phyloP scores from a whole-genome alignment of 2,113 vertebrate species.

The Hippocampus guttulatus region DNA sequence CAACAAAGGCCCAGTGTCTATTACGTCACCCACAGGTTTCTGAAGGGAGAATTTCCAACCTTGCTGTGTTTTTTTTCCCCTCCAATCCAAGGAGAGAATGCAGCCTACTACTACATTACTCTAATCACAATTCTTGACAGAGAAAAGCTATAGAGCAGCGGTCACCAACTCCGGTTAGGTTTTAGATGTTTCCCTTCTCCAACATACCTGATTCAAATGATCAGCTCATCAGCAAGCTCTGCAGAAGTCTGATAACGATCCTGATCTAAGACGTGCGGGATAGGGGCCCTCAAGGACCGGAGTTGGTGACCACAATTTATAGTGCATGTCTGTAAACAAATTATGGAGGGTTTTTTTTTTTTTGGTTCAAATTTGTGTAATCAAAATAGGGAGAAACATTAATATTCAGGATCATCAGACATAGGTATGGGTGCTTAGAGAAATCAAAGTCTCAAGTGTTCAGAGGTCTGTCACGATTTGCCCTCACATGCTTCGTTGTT shows the following conservation, averaged over 20 bases:
- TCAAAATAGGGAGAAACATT: background rate
- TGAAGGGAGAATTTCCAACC: conserved; percentile 22
- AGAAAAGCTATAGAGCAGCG: conserved; percentile 1
- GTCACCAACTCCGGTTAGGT: too few relatives aligned
- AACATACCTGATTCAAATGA: too few relatives aligned
- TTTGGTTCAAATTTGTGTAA: background rate
- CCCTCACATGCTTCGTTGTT: too few relatives aligned
- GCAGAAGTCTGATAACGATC: too few relatives aligned
- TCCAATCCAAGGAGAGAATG: conserved; percentile 1
- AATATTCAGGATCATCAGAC: background rate
- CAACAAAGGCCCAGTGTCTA: conserved; percentile 23
- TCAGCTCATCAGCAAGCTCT: too few relatives aligned
- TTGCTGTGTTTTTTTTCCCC: conserved; percentile 1
- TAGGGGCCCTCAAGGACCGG: too few relatives aligned
- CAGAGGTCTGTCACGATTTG: too few relatives aligned
- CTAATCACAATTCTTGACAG: background rate
- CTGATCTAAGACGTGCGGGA: too few relatives aligned
- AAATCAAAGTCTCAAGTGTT: too few relatives aligned
- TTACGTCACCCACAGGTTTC: conserved; percentile 30
- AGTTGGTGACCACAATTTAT: too few relatives aligned
- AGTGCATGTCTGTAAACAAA: conserved; percentile 13
- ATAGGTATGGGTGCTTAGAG: too few relatives aligned
- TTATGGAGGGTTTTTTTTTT: background rate
- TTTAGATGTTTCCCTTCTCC: too few relatives aligned
- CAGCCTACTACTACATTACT: background rate